phyloP scores from a whole-genome alignment of 2,113 vertebrate species.

The Vidua macroura region DNA sequence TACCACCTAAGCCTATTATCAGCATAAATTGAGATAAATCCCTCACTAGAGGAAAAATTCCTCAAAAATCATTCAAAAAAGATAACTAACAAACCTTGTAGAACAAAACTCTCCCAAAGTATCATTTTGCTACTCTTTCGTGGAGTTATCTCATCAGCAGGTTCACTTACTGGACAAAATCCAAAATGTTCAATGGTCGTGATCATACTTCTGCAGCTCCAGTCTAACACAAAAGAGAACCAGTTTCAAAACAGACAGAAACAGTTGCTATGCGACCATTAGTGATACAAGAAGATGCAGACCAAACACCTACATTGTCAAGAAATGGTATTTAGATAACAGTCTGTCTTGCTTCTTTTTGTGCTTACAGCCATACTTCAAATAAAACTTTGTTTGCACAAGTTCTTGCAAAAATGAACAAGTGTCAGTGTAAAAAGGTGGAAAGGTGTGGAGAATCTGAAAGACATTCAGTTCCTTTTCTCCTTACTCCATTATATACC shows the following conservation, averaged over 20 bases:
- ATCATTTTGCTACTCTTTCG: background rate
- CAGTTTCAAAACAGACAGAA: background rate
- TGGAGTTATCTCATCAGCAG: background rate
- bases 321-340: conserved; percentile 40
- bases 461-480: background rate
- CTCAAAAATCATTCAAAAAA: conserved; percentile 21
- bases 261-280: conserved; percentile 53
- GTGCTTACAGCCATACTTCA: background rate
- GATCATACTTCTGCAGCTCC: background rate
- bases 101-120: background rate
- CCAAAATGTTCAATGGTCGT: background rate
- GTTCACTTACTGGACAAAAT: conserved; percentile 2
- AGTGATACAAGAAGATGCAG: background rate
- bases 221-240: background rate
- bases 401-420: background rate
- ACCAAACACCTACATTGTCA: conserved; percentile 39
- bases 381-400: conserved; percentile 24
- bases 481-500: background rate
- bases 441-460: background rate
- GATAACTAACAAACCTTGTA: background rate
- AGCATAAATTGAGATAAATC: conserved; percentile 25
- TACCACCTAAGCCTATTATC: conserved; percentile 8
- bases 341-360: background rate
- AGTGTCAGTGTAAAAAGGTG: background rate
- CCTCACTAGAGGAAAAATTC: background rate